Percentiles rank a stretch among this genome's conserved stretches.
phyloP scores from a whole-genome alignment of 2,797 vertebrate species.

The Aeoliscus strigatus region DNA sequence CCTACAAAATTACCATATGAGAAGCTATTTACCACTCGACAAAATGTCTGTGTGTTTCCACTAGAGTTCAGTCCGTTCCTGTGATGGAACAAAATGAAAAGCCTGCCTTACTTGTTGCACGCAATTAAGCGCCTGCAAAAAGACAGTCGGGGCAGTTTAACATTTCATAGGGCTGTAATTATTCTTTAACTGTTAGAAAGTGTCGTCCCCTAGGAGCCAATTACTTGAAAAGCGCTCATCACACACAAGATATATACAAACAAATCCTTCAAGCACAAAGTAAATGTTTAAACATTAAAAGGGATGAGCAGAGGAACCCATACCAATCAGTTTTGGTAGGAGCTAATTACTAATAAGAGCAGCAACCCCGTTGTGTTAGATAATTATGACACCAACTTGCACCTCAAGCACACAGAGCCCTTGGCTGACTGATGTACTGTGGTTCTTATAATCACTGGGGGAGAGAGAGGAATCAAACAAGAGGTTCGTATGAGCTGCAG shows the following conservation, averaged over 20 bases:
- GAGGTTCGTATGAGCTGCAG: conserved; percentile 34
- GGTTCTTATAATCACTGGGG: conserved; percentile 71
- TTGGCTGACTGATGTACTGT: conserved; percentile 76
- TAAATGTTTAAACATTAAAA: conserved; percentile 98
- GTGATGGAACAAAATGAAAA: conserved; percentile 87
- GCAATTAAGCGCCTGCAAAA: conserved; percentile 90
- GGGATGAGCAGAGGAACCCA: conserved; percentile 87
- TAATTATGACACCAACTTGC: conserved; percentile 88
- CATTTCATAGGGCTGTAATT: conserved; percentile 97
- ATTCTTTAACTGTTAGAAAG: conserved; percentile 97
- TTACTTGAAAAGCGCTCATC: conserved; percentile 98
- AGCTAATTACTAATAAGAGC: conserved; percentile 98
- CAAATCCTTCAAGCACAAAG: conserved; percentile 99
- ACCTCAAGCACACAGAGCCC: conserved; percentile 69
- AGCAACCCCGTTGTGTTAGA: conserved; percentile 87
- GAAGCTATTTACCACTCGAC: conserved; percentile 85
- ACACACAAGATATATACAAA: conserved; percentile 96
- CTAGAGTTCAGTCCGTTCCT: conserved; percentile 86
- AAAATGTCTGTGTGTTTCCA: conserved; percentile 85
- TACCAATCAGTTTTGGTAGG: conserved; percentile 88
- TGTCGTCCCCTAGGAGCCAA: conserved; percentile 96
- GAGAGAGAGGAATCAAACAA: conserved; percentile 59
- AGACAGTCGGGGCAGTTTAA: conserved; percentile 90
- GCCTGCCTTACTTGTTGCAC: conserved; percentile 93
- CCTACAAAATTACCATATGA: conserved; percentile 86